Evolutionary conservation across 2,797 vertebrate species (phyloP).

Genomic region (Dallia pectoralis): DNA sequence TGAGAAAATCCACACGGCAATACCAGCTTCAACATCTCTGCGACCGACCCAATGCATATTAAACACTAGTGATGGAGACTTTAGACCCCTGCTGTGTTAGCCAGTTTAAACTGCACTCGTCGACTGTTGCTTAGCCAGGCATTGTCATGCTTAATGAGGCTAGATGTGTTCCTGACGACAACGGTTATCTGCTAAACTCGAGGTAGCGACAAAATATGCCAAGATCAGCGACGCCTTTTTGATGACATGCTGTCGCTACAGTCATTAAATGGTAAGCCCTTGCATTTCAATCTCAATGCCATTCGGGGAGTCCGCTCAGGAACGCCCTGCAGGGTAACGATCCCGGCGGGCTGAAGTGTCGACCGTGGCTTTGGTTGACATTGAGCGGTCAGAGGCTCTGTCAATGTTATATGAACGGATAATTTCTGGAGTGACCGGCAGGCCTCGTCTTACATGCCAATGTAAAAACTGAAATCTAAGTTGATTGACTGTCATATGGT

Average conservation of each 20-base stretch:
- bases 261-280: conserved; percentile 64
- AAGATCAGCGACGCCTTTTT: conserved; percentile 28
- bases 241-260: conserved; percentile 43
- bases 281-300: conserved; percentile 55
- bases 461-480: neutral
- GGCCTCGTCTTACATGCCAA: neutral
- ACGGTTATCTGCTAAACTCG: conserved; percentile 28
- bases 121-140: conserved; percentile 30
- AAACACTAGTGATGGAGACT: conserved; percentile 7
- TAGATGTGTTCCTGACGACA: conserved; percentile 20
- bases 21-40: neutral
- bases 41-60: neutral
- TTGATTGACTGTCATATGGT: neutral
- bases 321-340: conserved; percentile 17
- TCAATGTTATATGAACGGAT: neutral
- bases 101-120: conserved; percentile 15
- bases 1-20: neutral
- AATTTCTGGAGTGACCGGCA: neutral
- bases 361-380: neutral
- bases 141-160: conserved; percentile 27
- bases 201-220: conserved; percentile 30
- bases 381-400: neutral
- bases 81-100: conserved; percentile 11
- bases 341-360: conserved; percentile 26
- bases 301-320: conserved; percentile 53